These are phyloP conservation scores for Dysidea cf. avara DNA, from an alignment of 37 sponge, comb jelly and placozoan genomes.

Conservation along the genomic window DNA sequence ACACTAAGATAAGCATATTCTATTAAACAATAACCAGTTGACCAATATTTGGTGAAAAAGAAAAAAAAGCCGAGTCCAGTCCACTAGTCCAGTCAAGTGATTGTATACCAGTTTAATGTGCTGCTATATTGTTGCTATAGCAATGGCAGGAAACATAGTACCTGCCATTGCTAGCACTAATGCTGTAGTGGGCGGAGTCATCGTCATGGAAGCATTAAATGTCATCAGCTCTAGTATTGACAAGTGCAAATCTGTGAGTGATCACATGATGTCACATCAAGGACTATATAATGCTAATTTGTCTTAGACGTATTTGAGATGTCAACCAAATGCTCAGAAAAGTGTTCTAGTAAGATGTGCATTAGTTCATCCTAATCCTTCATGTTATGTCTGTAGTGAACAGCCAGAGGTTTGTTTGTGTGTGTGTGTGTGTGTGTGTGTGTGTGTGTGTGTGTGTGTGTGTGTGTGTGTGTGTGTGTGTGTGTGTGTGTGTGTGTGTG, in stretches of 20 bases:
- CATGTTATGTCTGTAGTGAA: conserved; percentile 91
- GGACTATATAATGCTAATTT: not conserved
- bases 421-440: too few relatives aligned
- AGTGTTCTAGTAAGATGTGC: conserved; percentile 70
- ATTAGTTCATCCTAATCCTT: conserved; percentile 80
- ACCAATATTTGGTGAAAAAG: too few relatives aligned
- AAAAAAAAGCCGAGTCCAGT: too few relatives aligned
- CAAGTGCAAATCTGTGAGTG: conserved; percentile 75
- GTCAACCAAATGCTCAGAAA: conserved; percentile 75
- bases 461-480: too few relatives aligned
- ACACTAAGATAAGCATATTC: too few relatives aligned
- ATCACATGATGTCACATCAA: not conserved
- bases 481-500: too few relatives aligned
- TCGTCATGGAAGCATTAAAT: conserved; percentile 94
- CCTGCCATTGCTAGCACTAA: conserved; percentile 99
- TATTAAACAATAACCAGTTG: too few relatives aligned
- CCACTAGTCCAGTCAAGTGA: too few relatives aligned
- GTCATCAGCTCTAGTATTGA: conserved; percentile 65
- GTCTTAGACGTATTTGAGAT: conserved; percentile 71
- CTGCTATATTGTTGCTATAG: too few relatives aligned
- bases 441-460: too few relatives aligned
- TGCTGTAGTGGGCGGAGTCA: conserved; percentile 95
- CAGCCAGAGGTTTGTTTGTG: conserved; percentile 81
- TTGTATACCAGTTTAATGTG: too few relatives aligned
- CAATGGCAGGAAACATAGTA: conserved; percentile 99